Evolutionary conservation across 2,797 vertebrate species (phyloP).

Genomic region (Dryobates pubescens): DNA sequence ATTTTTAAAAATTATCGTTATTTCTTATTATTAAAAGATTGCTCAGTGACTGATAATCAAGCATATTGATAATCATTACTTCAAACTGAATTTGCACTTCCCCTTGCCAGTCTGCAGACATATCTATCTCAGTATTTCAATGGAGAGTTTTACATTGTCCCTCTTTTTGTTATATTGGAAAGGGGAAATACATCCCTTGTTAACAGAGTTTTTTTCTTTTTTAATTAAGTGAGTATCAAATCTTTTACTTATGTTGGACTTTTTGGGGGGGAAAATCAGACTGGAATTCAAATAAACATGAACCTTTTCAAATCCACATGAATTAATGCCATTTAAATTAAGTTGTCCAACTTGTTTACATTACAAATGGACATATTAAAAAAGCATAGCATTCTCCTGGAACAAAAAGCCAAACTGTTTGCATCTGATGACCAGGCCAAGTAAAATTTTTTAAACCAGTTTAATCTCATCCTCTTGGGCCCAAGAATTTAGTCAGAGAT

Average conservation of each 20-base stretch:
- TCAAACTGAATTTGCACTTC: neutral
- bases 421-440: neutral
- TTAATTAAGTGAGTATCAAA: neutral
- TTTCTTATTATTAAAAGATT: neutral
- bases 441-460: neutral
- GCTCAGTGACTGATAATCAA: neutral
- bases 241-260: neutral
- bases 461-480: neutral
- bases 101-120: neutral
- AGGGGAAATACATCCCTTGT: neutral
- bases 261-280: accelerated
- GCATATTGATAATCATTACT: neutral
- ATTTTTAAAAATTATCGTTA: neutral
- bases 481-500: neutral
- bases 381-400: neutral
- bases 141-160: neutral
- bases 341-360: neutral
- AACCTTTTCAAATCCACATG: neutral
- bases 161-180: neutral
- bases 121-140: neutral
- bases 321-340: neutral
- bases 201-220: neutral
- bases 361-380: neutral
- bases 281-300: neutral
- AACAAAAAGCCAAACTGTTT: neutral